Conservation (phyloP, 1,140 invertebrate genomes). For the Myzus persicae region DNA sequence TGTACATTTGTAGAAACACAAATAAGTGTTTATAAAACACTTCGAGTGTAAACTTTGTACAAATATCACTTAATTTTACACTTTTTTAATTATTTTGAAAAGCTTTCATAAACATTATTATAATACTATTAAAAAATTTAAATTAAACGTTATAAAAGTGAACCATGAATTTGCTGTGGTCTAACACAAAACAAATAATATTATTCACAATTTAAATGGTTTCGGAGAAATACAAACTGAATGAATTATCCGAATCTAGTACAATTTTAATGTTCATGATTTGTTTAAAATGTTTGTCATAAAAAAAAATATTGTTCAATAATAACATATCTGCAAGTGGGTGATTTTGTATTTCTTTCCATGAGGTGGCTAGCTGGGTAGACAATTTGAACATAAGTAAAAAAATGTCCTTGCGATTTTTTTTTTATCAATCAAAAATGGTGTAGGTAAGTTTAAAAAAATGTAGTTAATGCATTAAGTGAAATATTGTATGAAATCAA, state of each 20-base stretch:
- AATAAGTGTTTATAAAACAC: neutral
- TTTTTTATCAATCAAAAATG: too few relatives aligned
- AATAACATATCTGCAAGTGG: too few relatives aligned
- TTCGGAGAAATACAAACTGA: neutral
- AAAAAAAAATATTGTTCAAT: too few relatives aligned
- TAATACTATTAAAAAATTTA: neutral
- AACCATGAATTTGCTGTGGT: neutral
- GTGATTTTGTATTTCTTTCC: too few relatives aligned
- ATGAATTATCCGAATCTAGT: neutral
- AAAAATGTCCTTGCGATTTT: too few relatives aligned
- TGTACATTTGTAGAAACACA: neutral
- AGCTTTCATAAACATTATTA: neutral
- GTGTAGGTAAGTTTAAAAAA: too few relatives aligned
- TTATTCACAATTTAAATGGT: neutral
- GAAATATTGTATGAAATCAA: too few relatives aligned
- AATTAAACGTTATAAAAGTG: slow-evolving; percentile 1
- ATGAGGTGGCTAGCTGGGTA: too few relatives aligned
- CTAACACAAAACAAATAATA: neutral
- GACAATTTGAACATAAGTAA: too few relatives aligned
- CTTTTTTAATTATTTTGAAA: neutral
- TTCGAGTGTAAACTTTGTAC: neutral
- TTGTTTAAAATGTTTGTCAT: too few relatives aligned
- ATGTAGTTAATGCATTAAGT: too few relatives aligned
- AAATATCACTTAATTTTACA: neutral
- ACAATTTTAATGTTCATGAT: neutral